A percentile compares a stretch with the other conserved stretches of the same genome.
These are phyloP conservation scores for Agriopis leucophaearia DNA, from an alignment of 2,888 invertebrate species.

Conservation along the genomic window DNA sequence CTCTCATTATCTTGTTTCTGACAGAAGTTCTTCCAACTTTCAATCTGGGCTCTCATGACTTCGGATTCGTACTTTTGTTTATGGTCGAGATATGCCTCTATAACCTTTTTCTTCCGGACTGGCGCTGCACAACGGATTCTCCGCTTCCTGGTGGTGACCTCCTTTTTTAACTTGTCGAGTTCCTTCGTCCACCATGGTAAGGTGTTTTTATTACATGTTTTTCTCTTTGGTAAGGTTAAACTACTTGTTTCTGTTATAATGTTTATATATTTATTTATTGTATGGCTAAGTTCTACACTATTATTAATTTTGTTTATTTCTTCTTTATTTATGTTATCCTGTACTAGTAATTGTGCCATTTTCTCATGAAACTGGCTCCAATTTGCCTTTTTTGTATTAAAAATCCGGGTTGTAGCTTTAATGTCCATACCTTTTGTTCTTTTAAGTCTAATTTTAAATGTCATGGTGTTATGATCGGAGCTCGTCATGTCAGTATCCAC, in stretches of 20 bases:
- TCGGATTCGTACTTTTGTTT: conserved; percentile 12
- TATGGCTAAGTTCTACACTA: conserved; percentile 1
- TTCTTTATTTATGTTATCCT: not conserved
- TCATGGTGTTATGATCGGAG: not conserved
- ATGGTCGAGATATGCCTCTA: conserved; percentile 21
- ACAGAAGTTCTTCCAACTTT: conserved; percentile 40
- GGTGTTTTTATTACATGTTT: too few relatives aligned
- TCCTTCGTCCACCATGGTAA: conserved; percentile 45
- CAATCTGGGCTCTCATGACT: not conserved
- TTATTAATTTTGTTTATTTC: not conserved
- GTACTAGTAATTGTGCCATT: not conserved
- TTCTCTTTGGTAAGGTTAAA: conserved; percentile 10
- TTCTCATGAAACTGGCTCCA: conserved; percentile 3
- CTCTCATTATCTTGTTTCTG: conserved; percentile 34
- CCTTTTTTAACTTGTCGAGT: conserved; percentile 36
- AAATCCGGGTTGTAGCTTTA: not conserved
- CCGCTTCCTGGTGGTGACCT: conserved; percentile 33
- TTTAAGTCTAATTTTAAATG: not conserved
- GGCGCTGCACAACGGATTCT: conserved; percentile 44
- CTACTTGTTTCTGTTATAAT: conserved; percentile 18
- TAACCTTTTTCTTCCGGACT: conserved; percentile 25
- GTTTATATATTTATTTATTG: conserved; percentile 4
- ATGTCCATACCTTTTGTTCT: not conserved
- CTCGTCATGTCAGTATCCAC: not conserved
- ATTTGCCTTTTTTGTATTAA: not conserved